Base-by-base conservation (phyloP, 1,140 invertebrate species). In the Ericerus pela region DNA sequence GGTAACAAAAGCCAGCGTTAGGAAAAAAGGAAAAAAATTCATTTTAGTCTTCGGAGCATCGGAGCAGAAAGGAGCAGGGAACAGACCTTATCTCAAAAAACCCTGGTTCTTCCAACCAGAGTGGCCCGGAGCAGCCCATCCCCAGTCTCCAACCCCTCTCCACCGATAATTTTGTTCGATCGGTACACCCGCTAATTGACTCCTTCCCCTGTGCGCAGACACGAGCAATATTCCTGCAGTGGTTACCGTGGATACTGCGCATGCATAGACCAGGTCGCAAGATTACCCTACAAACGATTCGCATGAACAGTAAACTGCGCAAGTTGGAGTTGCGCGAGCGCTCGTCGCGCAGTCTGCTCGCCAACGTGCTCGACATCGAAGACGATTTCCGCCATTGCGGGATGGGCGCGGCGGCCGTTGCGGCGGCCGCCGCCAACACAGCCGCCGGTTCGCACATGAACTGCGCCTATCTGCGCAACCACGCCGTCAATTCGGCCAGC, bases 211-310 rank as follows among this genome's bases (percentile, higher is more conserved):
- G n/a, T 38, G 20, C n/a, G n/a, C 30, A 38, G 36, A 38, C 36
- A 16, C 36, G 36, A 6, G 20, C 36, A 4, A 38, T 96, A 63
- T 87, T 98, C 70, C 79, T 96, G 60, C 88, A 93, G 76, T 98
- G 93, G 91, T 75, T 97, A 65, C 93, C 95, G 47, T 95, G 88
- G 84, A 79, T 96, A 53, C 75, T 98, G 59, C 76, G 90, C 51
- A 96, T 96, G 89, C 81, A 82, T 65, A 79, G 93, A 64, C 95
- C 94, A 22, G 88, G 91, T 31, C 88, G 88, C 75, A 92, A 94
- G 70, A 90, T 93, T 65, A 92, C 87, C 41, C 75, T 85, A 58
- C 91, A 92, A 72, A 88, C 83, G 57, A 88, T 94, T 64, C 78
- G 85, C 72, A 80, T 85, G 80, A 83, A 78, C 67, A 87, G 85